phyloP scores from a whole-genome alignment of 2,113 vertebrate species.

The Zeus faber region DNA sequence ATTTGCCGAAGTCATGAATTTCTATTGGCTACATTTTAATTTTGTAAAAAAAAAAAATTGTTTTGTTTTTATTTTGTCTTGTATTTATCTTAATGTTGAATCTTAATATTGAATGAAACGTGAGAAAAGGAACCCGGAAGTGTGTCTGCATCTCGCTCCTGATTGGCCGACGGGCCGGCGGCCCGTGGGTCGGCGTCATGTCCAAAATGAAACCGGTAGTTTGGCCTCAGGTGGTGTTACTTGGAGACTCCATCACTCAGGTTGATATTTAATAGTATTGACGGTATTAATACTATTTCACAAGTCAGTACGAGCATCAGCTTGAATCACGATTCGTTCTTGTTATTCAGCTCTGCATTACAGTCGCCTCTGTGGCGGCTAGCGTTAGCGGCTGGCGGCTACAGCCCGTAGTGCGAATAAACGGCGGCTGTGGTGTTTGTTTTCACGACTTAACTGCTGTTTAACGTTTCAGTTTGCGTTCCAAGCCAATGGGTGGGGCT shows the following conservation, averaged over 20 bases:
- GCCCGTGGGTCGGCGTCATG: constrained; percentile 53
- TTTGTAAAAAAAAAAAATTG: too few relatives aligned
- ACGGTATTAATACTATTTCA: too few relatives aligned
- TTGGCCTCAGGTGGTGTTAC: constrained; percentile 86
- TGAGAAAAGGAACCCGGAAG: not conserved
- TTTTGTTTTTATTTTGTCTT: too few relatives aligned
- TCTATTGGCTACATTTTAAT: too few relatives aligned
- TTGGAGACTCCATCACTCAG: constrained; percentile 95
- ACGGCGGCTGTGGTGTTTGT: not conserved
- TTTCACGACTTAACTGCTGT: not conserved
- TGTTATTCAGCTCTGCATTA: too few relatives aligned
- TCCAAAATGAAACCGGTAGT: constrained; percentile 56
- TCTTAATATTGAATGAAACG: not conserved
- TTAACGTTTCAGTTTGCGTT: constrained; percentile 80
- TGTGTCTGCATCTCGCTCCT: not conserved
- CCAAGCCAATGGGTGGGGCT: constrained; percentile 85
- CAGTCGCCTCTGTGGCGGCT: too few relatives aligned
- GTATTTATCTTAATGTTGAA: not conserved
- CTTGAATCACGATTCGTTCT: too few relatives aligned
- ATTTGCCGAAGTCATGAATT: too few relatives aligned
- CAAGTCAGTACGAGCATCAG: too few relatives aligned
- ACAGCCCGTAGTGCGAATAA: too few relatives aligned
- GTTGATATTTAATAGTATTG: constrained; percentile 67
- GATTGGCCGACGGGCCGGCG: not conserved
- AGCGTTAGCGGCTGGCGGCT: too few relatives aligned